Evolutionary conservation across 2,113 vertebrate genomes (phyloP).

Genomic region (Capreolus pygargus): DNA sequence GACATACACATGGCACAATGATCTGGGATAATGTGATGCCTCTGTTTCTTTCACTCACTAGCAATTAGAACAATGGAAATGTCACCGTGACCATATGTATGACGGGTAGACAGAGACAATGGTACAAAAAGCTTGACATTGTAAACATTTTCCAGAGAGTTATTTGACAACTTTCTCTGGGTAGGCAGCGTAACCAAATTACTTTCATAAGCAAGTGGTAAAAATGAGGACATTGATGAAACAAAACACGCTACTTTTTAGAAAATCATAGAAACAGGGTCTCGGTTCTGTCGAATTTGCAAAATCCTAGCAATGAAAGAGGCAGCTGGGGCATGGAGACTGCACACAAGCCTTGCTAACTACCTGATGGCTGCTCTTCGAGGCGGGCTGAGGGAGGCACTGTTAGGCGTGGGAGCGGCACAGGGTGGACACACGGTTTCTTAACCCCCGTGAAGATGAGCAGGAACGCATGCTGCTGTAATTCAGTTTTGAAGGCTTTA

Average conservation of each 20-base stretch:
- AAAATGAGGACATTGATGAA: background rate
- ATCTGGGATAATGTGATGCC: background rate
- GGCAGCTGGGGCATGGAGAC: background rate
- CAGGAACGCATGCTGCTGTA: background rate
- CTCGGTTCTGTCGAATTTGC: background rate
- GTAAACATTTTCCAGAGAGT: background rate
- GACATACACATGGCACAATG: background rate
- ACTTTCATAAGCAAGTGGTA: background rate
- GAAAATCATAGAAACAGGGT: background rate
- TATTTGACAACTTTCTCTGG: background rate
- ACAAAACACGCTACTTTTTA: background rate
- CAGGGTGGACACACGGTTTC: background rate
- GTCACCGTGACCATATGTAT: background rate
- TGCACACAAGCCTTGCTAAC: accelerated
- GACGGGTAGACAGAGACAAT: background rate
- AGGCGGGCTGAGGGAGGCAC: accelerated
- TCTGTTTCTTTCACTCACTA: background rate
- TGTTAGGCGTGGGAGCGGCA: background rate
- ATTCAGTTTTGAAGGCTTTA: background rate
- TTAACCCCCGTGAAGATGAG: background rate
- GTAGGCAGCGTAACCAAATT: background rate
- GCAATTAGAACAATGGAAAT: constrained; percentile 22
- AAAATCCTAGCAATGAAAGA: background rate
- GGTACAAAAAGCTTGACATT: background rate
- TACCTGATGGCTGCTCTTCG: background rate